These are phyloP conservation scores for Acrobeloides nanus DNA, from an alignment of 2,888 invertebrate species.

Conservation along the genomic window DNA sequence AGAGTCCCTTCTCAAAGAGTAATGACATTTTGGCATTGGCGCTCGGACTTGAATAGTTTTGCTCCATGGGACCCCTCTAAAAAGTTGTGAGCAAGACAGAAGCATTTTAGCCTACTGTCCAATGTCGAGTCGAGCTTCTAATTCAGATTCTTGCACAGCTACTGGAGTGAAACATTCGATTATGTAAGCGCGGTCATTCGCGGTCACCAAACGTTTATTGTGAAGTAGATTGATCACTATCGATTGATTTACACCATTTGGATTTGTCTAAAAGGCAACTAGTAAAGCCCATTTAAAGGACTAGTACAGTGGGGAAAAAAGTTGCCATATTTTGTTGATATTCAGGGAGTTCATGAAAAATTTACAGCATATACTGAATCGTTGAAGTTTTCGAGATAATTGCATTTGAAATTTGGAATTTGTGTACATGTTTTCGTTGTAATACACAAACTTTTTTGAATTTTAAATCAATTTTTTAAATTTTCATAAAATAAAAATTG, in stretches of 20 bases:
- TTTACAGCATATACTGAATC: too few relatives aligned
- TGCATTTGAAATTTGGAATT: constrained; percentile 2
- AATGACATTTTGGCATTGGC: constrained; percentile 44
- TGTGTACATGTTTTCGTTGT: too few relatives aligned
- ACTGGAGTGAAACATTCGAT: constrained; percentile 25
- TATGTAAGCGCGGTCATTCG: constrained; percentile 17
- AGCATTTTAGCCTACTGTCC: constrained; percentile 7
- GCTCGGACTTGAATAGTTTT: constrained; percentile 39
- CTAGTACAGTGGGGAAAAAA: neutral
- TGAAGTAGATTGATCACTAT: constrained; percentile 27
- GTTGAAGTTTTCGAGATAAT: too few relatives aligned
- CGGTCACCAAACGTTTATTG: constrained; percentile 20
- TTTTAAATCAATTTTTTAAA: too few relatives aligned
- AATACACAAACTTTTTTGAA: too few relatives aligned
- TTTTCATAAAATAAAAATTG: too few relatives aligned
- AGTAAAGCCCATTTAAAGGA: neutral
- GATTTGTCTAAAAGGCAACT: constrained; percentile 12
- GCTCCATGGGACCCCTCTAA: constrained; percentile 17
- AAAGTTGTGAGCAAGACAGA: constrained; percentile 2
- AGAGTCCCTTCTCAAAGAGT: constrained; percentile 39
- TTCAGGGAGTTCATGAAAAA: too few relatives aligned
- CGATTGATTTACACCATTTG: constrained; percentile 23
- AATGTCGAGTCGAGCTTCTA: constrained; percentile 40
- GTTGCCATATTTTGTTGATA: too few relatives aligned
- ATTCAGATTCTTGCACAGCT: constrained; percentile 20